A percentile compares a stretch with the other conserved stretches of the same genome.
These are phyloP conservation scores for Corythornis madagascariensis DNA, from an alignment of 2,113 vertebrate species.

Conservation along the genomic window DNA sequence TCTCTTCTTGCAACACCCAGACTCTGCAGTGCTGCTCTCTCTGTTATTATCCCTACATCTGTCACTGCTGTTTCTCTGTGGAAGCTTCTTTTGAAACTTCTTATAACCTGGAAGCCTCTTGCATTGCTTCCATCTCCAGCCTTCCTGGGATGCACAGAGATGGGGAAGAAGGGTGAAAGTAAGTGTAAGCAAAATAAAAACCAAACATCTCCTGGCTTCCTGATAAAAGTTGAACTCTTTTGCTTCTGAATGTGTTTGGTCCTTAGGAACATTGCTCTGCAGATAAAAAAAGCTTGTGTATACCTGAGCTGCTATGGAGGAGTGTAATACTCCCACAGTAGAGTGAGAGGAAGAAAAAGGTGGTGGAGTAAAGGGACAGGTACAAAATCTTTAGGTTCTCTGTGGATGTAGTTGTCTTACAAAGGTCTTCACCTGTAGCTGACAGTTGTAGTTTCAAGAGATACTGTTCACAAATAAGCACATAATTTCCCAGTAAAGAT, in stretches of 20 bases:
- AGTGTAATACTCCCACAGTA: background rate
- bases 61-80: background rate
- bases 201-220: background rate
- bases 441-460: background rate
- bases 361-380: background rate
- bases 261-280: background rate
- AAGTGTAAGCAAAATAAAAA: background rate
- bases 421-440: background rate
- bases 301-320: background rate
- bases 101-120: background rate
- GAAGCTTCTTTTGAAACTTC: background rate
- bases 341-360: background rate
- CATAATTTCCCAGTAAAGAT: background rate
- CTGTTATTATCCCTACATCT: background rate
- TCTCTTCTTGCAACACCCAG: background rate
- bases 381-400: background rate
- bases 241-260: accelerated
- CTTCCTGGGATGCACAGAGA: background rate
- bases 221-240: background rate
- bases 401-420: background rate
- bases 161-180: background rate
- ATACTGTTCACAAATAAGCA: background rate
- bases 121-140: background rate
- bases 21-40: background rate
- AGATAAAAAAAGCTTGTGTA: background rate